Evolutionary conservation across 2,113 vertebrate genomes (phyloP).

Genomic region (Nothoprocta pentlandii): DNA sequence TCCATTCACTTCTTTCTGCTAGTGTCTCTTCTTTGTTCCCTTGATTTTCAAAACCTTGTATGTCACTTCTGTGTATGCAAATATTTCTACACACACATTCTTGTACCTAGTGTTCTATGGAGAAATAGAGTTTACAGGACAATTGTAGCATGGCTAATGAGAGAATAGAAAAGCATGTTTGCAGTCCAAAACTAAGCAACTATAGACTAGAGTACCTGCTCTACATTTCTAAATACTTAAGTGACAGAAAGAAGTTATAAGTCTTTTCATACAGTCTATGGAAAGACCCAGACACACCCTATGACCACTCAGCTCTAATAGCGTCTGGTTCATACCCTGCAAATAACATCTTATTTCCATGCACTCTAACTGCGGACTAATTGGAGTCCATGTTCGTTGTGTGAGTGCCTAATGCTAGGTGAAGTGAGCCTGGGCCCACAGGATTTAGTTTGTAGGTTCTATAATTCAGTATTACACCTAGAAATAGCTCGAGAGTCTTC

Average conservation of each 20-base stretch:
- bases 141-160: background rate
- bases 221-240: background rate
- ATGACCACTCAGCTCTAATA: background rate
- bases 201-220: background rate
- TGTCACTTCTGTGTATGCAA: background rate
- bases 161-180: rapidly evolving
- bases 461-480: background rate
- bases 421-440: background rate
- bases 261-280: background rate
- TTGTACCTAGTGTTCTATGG: background rate
- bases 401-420: background rate
- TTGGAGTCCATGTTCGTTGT: background rate
- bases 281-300: background rate
- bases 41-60: background rate
- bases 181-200: background rate
- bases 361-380: background rate
- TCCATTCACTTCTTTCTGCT: background rate
- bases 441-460: background rate
- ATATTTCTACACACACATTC: background rate
- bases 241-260: background rate
- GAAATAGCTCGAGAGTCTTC: background rate
- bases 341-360: background rate
- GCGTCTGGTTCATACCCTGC: background rate
- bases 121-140: background rate
- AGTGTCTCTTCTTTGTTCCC: background rate